phyloP scores from a whole-genome alignment of 2,888 invertebrate genomes.

The Deilephila porcellus region DNA sequence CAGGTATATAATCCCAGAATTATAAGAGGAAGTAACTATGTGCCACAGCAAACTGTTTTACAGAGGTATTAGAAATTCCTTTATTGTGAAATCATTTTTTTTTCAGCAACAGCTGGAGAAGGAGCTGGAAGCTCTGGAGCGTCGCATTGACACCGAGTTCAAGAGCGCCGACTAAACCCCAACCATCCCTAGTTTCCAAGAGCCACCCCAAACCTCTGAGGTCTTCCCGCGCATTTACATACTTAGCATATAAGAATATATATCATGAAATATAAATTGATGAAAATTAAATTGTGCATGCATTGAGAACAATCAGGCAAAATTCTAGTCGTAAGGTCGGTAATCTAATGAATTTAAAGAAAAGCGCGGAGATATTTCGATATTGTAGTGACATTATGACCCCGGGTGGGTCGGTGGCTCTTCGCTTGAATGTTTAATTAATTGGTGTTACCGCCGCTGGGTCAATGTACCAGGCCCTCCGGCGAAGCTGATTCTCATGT shows the following conservation, averaged over 20 bases:
- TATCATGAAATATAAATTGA: background rate
- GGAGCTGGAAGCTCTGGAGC: conserved; percentile 69
- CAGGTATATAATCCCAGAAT: too few relatives aligned
- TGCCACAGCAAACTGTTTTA: too few relatives aligned
- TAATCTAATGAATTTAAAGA: background rate
- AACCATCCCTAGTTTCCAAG: background rate
- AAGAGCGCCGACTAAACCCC: conserved; percentile 61
- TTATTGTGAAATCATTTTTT: conserved; percentile 22
- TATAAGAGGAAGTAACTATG: too few relatives aligned
- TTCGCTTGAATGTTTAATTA: background rate
- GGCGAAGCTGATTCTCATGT: conserved; percentile 9
- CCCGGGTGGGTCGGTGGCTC: background rate
- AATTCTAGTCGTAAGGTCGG: background rate
- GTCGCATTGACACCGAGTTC: conserved; percentile 74
- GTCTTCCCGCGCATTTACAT: background rate
- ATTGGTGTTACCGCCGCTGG: background rate
- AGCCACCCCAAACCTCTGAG: background rate
- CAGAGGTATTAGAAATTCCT: background rate
- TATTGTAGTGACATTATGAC: background rate
- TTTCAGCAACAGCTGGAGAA: conserved; percentile 67
- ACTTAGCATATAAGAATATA: background rate
- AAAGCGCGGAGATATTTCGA: background rate
- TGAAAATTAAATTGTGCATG: background rate
- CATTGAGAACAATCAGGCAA: background rate
- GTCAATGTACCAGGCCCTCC: background rate